phyloP scores from a whole-genome alignment of 2,113 vertebrate genomes.

The human (Homo sapiens) region GRCh38 chr17:4885001-4885500 shows the following conservation, averaged over 20 bases:
- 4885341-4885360: neutral
- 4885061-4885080: neutral
- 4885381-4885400: neutral
- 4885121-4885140: neutral
- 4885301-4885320: neutral
- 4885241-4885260: neutral
- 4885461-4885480: neutral
- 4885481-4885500: constrained; percentile 97
- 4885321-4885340: neutral
- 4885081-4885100: neutral
- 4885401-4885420: rapidly evolving
- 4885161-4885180: neutral
- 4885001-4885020: constrained; percentile 81
- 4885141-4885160: neutral
- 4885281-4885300: neutral
- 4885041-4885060: neutral
- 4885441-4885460: rapidly evolving
- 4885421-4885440: neutral
- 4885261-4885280: neutral
- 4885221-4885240: neutral
- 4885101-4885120: neutral
- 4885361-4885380: neutral
- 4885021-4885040: neutral
- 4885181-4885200: neutral
- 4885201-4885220: neutral